These are phyloP conservation scores for Microcebus jonahi DNA, from an alignment of 2,113 vertebrate species.

Conservation along the genomic window DNA sequence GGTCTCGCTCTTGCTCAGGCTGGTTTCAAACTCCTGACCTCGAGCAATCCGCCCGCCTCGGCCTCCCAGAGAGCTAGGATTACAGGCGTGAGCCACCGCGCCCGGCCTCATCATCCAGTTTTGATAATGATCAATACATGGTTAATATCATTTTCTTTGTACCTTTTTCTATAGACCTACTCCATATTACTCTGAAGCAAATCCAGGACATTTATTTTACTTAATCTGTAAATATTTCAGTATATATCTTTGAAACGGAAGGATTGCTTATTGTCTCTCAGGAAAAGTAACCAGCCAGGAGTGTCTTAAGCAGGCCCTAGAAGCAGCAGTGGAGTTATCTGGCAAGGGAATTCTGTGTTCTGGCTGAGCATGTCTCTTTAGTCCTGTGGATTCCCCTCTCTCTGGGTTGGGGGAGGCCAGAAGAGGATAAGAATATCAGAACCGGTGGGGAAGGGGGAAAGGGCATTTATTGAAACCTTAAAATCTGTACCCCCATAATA, in stretches of 20 bases:
- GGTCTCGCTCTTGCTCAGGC: no score
- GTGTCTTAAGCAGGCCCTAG: background rate
- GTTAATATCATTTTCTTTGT: background rate
- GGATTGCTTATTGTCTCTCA: background rate
- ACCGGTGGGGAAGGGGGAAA: background rate
- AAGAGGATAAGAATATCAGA: background rate
- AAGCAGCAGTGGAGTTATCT: background rate
- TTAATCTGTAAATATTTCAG: background rate
- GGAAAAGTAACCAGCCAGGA: background rate
- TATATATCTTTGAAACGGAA: background rate
- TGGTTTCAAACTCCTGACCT: no score
- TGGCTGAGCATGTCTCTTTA: background rate
- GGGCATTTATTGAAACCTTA: no score
- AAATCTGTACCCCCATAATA: no score
- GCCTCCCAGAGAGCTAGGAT: no score
- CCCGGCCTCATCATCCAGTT: background rate
- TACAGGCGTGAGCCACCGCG: no score
- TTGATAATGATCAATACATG: background rate
- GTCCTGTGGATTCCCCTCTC: background rate
- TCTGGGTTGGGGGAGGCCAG: background rate
- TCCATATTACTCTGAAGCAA: constrained; percentile 14
- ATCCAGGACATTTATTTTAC: background rate
- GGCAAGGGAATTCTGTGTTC: background rate
- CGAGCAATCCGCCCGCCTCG: no score
- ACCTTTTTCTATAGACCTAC: background rate